A percentile compares a stretch with the other conserved stretches of the same genome.
Conservation (phyloP, 2,888 invertebrate genomes). For the Dimorphilus gyrociliatus region DNA sequence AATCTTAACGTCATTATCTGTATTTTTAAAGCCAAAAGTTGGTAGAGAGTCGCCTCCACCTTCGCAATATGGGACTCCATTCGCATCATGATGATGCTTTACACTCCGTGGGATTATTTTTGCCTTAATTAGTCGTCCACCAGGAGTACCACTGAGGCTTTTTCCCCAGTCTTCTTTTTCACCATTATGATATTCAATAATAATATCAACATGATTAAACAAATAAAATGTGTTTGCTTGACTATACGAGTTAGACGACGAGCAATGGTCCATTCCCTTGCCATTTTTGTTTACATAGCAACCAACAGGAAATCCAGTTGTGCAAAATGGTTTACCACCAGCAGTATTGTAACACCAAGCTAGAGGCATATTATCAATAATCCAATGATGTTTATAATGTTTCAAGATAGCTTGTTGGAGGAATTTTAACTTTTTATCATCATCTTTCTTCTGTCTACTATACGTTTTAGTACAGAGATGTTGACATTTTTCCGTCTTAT, state of each 20-base stretch:
- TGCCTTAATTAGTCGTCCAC: conserved; percentile 56
- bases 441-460: conserved; percentile 46
- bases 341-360: conserved; percentile 71
- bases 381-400: conserved; percentile 97
- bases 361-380: conserved; percentile 89
- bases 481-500: conserved; percentile 47
- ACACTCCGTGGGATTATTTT: conserved; percentile 41
- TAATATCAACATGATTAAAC: conserved; percentile 89
- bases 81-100: too few relatives aligned
- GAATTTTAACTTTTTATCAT: conserved; percentile 52
- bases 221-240: conserved; percentile 61
- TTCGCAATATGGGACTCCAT: not conserved
- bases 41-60: not conserved
- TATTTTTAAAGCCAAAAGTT: too few relatives aligned
- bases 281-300: conserved; percentile 57
- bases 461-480: conserved; percentile 51
- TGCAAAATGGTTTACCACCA: conserved; percentile 50
- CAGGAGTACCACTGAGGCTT: conserved; percentile 66
- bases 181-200: conserved; percentile 73
- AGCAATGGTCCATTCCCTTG: conserved; percentile 36
- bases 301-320: conserved; percentile 93
- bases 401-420: conserved; percentile 78
- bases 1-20: not conserved
- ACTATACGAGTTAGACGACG: too few relatives aligned
- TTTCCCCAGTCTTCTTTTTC: conserved; percentile 75